Conservation (phyloP, 1,140 invertebrate species). For the Drosophila arawakana region DNA sequence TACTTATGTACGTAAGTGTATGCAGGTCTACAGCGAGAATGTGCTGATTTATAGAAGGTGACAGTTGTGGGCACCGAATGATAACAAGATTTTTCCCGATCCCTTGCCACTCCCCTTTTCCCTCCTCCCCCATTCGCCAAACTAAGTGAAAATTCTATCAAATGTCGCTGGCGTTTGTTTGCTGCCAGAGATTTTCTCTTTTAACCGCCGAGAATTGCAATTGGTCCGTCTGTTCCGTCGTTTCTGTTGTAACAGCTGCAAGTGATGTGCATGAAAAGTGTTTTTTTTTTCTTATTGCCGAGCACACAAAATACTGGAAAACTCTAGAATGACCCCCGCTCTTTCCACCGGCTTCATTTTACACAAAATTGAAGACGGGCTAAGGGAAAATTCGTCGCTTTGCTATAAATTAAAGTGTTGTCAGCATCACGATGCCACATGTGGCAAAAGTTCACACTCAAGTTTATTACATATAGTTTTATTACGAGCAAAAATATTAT, state of each 20-base stretch:
- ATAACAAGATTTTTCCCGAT: slow-evolving; percentile 69
- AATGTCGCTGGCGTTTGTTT: slow-evolving; percentile 26
- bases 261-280: slow-evolving; percentile 81
- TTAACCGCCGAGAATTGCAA: slow-evolving; percentile 24
- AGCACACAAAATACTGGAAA: slow-evolving; percentile 65
- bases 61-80: slow-evolving; percentile 79
- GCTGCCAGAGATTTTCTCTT: slow-evolving; percentile 43
- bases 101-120: background rate
- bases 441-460: slow-evolving; percentile 66
- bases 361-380: slow-evolving; percentile 28
- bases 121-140: background rate
- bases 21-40: slow-evolving; percentile 44
- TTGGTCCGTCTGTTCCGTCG: slow-evolving; percentile 54
- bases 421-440: slow-evolving; percentile 57
- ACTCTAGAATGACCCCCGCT: slow-evolving; percentile 37
- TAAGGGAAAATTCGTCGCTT: slow-evolving; percentile 59
- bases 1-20: slow-evolving; percentile 22
- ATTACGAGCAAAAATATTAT: slow-evolving; percentile 33
- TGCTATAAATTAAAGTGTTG: slow-evolving; percentile 71
- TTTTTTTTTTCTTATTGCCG: slow-evolving; percentile 48
- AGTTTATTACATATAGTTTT: slow-evolving; percentile 69
- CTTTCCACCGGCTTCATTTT: background rate
- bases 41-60: slow-evolving; percentile 82
- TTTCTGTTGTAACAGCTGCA: slow-evolving; percentile 76
- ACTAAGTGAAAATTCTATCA: slow-evolving; percentile 32